A percentile compares a stretch with the other conserved stretches of the same genome.
Conservation (phyloP, 2,797 vertebrate species). For the Crossoptilon crossoptilon region DNA sequence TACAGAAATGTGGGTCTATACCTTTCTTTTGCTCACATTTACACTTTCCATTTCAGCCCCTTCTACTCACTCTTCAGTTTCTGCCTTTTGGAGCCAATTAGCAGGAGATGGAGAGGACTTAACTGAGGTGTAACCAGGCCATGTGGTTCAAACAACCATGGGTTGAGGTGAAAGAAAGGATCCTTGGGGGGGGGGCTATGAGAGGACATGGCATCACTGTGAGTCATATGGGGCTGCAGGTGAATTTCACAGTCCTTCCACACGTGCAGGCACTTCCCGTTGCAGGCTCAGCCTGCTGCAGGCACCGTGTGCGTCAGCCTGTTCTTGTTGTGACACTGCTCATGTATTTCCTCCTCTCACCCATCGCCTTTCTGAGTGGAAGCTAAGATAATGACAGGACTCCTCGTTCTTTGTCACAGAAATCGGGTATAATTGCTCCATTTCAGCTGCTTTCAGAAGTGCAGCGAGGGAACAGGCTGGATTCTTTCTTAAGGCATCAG, state of each 20-base stretch:
- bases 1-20: background rate
- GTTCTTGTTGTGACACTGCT: constrained; percentile 25
- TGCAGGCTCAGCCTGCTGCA: accelerated
- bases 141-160: background rate
- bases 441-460: constrained; percentile 38
- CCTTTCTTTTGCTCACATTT: background rate
- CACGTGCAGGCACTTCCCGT: accelerated
- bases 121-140: accelerated
- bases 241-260: accelerated
- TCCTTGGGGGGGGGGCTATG: background rate
- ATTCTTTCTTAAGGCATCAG: constrained; percentile 43
- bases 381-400: constrained; percentile 57
- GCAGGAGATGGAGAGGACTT: background rate
- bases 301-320: background rate
- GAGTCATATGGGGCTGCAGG: accelerated
- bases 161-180: background rate
- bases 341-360: constrained; percentile 38
- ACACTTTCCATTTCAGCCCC: background rate
- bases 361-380: constrained; percentile 36
- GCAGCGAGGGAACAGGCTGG: constrained; percentile 37
- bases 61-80: background rate
- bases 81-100: background rate
- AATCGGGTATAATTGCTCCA: constrained; percentile 63
- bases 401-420: constrained; percentile 36
- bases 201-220: background rate